These are phyloP conservation scores for Trissoscelio sp. DNA, from an alignment of 2,888 invertebrate species.

Conservation along the genomic window DNA sequence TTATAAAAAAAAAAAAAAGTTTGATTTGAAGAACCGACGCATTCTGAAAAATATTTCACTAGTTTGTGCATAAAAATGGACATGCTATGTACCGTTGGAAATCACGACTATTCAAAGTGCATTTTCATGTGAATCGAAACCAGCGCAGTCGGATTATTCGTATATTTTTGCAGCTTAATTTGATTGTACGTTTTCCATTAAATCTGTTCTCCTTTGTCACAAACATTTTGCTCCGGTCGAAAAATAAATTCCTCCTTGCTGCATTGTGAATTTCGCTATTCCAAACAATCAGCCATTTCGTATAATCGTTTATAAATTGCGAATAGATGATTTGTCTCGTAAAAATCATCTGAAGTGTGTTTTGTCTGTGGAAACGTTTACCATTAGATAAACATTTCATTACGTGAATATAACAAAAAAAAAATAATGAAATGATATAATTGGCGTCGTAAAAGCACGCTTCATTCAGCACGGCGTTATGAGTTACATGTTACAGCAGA, in stretches of 20 bases:
- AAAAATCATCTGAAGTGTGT: background rate
- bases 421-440: conserved; percentile 31
- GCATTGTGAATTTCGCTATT: conserved; percentile 2
- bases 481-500: conserved; percentile 39
- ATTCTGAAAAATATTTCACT: conserved; percentile 2
- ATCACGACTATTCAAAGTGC: conserved; percentile 37
- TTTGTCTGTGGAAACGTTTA: background rate
- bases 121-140: conserved; percentile 48
- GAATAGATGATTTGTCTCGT: background rate
- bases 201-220: conserved; percentile 22
- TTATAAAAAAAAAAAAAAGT: conserved; percentile 2
- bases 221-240: conserved; percentile 15
- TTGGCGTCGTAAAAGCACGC: conserved; percentile 27
- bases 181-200: conserved; percentile 44
- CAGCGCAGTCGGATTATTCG: conserved; percentile 29
- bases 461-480: conserved; percentile 12
- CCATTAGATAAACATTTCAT: conserved; percentile 15
- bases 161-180: conserved; percentile 41
- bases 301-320: background rate
- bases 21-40: background rate
- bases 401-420: conserved; percentile 9
- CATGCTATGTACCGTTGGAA: conserved; percentile 5
- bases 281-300: conserved; percentile 5
- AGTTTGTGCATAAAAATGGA: conserved; percentile 6
- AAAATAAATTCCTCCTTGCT: conserved; percentile 27